phyloP scores from a whole-genome alignment of 2,888 invertebrate species.

The Scaeva pyrastri region DNA sequence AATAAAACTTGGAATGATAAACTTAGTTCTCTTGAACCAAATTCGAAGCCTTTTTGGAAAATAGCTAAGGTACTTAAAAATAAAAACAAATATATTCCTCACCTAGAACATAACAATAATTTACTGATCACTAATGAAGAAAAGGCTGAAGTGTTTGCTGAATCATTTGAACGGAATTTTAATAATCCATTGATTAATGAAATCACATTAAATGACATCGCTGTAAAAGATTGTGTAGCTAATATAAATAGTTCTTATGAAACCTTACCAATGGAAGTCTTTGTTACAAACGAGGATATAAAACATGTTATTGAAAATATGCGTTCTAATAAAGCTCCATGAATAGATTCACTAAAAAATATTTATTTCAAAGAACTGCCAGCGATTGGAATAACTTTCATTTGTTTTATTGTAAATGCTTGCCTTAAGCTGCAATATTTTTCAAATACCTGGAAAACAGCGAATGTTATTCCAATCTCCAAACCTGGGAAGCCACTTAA shows the following conservation, averaged over 20 bases:
- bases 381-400: too few species aligned
- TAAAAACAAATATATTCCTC: conserved; percentile 20
- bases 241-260: too few species aligned
- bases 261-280: too few species aligned
- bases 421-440: too few species aligned
- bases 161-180: conserved; percentile 13
- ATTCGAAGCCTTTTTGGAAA: conserved; percentile 21
- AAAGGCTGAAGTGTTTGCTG: not conserved
- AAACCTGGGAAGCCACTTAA: conserved; percentile 26
- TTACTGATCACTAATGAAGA: conserved; percentile 4
- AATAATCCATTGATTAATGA: not conserved
- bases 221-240: too few species aligned
- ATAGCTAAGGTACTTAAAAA: conserved; percentile 4
- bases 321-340: too few species aligned
- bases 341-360: too few species aligned
- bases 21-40: not conserved
- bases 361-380: too few species aligned
- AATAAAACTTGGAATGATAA: conserved; percentile 25
- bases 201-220: not conserved
- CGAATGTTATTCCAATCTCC: conserved; percentile 13
- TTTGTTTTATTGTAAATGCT: too few species aligned
- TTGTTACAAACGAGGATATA: too few species aligned
- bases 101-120: conserved; percentile 1
- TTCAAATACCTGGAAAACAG: conserved; percentile 13
- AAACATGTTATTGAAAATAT: too few species aligned